Conservation (phyloP, 1,140 invertebrate genomes). For the Ridgeia piscesae region DNA sequence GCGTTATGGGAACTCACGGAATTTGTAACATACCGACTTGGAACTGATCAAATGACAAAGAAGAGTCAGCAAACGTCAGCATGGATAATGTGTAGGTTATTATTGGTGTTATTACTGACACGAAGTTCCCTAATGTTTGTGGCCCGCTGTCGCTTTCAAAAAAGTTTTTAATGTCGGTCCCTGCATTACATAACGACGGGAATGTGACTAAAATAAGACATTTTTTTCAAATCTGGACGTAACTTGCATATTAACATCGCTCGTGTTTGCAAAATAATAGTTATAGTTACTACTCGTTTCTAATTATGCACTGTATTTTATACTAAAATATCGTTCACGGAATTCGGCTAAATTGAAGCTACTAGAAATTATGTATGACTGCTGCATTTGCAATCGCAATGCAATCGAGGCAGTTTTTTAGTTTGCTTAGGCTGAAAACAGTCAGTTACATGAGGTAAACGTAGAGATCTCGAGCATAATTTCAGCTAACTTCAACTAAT, state of each 20-base stretch:
- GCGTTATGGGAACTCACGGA: neutral
- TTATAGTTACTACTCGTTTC: neutral
- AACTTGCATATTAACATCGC: neutral
- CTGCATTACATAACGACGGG: no score
- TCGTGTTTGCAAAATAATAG: neutral
- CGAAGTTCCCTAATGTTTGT: neutral
- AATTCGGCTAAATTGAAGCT: neutral
- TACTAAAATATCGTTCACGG: neutral
- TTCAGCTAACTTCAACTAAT: no score
- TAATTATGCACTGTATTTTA: neutral
- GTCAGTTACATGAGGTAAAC: neutral
- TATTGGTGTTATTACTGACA: neutral
- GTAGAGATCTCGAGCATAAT: neutral
- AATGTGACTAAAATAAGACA: neutral
- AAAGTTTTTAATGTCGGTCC: neutral
- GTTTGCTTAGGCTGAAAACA: neutral
- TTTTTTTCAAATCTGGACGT: neutral
- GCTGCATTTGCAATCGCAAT: neutral
- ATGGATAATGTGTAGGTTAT: neutral
- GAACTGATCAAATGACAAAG: neutral
- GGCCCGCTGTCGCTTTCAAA: no score
- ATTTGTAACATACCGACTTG: neutral
- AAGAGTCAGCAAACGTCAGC: neutral
- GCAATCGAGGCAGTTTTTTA: neutral
- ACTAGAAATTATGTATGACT: neutral